phyloP scores from a whole-genome alignment of 2,888 invertebrate species.

The Clunio marinus region DNA sequence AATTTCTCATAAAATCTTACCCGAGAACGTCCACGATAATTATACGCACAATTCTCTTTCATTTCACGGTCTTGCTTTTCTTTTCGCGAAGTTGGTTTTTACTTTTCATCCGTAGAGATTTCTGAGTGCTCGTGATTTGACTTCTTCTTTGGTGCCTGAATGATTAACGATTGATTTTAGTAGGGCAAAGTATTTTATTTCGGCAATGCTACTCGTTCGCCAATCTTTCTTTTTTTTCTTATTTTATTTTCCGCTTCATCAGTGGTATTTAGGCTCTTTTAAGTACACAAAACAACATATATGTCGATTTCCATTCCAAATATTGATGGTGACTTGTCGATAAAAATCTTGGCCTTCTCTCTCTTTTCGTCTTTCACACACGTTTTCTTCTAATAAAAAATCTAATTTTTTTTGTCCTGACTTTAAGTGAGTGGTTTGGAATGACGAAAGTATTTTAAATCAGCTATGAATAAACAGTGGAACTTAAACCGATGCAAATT shows the following conservation, averaged over 20 bases:
- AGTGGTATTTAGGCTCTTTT: conserved; percentile 18
- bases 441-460: too few relatives aligned
- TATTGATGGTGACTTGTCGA: conserved; percentile 14
- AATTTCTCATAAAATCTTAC: conserved; percentile 10
- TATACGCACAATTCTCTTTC: conserved; percentile 3
- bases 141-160: neutral
- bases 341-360: conserved; percentile 13
- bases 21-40: conserved; percentile 5
- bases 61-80: neutral
- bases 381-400: too few relatives aligned
- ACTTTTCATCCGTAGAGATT: conserved; percentile 1
- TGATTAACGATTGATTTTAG: conserved; percentile 34
- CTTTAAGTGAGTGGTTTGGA: too few relatives aligned
- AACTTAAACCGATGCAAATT: too few relatives aligned
- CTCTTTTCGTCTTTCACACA: neutral
- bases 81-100: conserved; percentile 10
- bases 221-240: too few relatives aligned
- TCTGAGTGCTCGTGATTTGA: conserved; percentile 3
- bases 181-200: conserved; percentile 17
- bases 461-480: neutral
- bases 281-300: neutral
- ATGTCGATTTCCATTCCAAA: conserved; percentile 24
- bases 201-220: neutral
- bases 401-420: too few relatives aligned
- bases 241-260: neutral